Base-by-base conservation (phyloP, 2,888 invertebrate genomes). In the Geotrupes spiniger region DNA sequence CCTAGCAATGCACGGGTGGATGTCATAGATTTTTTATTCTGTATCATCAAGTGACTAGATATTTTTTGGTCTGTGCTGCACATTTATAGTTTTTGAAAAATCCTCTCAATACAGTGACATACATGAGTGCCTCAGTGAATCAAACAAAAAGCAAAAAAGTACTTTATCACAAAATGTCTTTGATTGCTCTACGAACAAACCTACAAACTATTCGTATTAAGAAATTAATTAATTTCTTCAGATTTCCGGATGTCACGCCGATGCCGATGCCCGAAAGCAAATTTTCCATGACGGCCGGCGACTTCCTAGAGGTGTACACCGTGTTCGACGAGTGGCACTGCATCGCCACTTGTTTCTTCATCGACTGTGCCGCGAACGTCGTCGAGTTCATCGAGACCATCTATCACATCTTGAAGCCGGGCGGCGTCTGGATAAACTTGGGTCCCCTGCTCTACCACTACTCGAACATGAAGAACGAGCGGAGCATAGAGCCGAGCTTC, bases 291-390 rank as follows among this genome's bases (percentile, higher is more conserved):
- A 89, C 91, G 0, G 98, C 97, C 9, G 99, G 98, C 0, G 97
- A 98, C 71, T 99, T 98, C 68, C 76, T 95, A 10, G 93, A 96
- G 78, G 92, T 94, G 5, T 89, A 89, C 68, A 83, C 78, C 1
- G 79, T 80, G 29, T 63, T 75, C 33, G 82, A 86, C 52, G 79
- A 83, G 41, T 96, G 95, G 89, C 85, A 95, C 65, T 94, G 92
- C 68, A 85, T 99, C 0, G 91, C 92, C 0, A 95, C 97, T 0
- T 96, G 97, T 60, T 99, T 99, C 76, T 99, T 99, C 72, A 91
- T 99, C 46, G 99, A 99, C 74, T 99, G 99, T 64, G 97, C 97
- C 1, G 90, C 92, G 50, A 99, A 99, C 71, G 87, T 98, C 11
- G 87, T 97, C 2, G 88, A 90, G 64, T 98, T 97, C 65, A 86